These are phyloP conservation scores for Sphaerophoria taeniata DNA, from an alignment of 2,888 invertebrate genomes.

Conservation along the genomic window DNA sequence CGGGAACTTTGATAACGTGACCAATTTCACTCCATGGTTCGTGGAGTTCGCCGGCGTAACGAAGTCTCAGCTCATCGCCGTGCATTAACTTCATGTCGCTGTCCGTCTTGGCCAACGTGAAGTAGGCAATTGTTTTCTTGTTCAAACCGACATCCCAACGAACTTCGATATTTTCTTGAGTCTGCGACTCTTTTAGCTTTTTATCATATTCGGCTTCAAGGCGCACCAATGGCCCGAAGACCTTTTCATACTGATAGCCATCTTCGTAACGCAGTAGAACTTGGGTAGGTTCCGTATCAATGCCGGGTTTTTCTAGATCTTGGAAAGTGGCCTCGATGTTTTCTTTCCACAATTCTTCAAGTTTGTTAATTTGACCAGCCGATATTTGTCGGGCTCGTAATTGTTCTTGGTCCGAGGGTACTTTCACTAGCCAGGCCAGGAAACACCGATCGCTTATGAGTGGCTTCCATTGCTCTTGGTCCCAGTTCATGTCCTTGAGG, in stretches of 20 bases:
- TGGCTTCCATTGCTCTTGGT: conserved; percentile 99
- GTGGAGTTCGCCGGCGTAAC: conserved; percentile 96
- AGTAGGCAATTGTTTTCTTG: conserved; percentile 98
- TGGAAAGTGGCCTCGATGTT: conserved; percentile 99
- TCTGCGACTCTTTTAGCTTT: conserved; percentile 98
- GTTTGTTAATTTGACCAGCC: conserved; percentile 97
- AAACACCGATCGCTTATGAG: conserved; percentile 98
- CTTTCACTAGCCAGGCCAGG: conserved; percentile 97
- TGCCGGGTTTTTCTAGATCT: conserved; percentile 98
- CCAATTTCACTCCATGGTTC: conserved; percentile 99
- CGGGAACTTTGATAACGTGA: conserved; percentile 97
- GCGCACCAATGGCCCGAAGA: conserved; percentile 98
- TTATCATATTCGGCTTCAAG: conserved; percentile 99
- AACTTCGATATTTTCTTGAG: conserved; percentile 98
- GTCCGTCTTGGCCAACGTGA: conserved; percentile 98
- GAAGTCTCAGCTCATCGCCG: conserved; percentile 97
- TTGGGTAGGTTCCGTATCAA: conserved; percentile 98
- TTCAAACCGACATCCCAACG: conserved; percentile 99
- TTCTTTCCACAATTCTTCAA: conserved; percentile 99
- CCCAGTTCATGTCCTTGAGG: conserved; percentile 99
- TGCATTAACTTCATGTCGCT: conserved; percentile 99
- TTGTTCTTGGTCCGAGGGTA: conserved; percentile 98
- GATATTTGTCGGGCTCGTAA: conserved; percentile 97
- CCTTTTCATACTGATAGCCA: conserved; percentile 99
- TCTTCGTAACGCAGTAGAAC: conserved; percentile 93